phyloP scores from a whole-genome alignment of 2,797 vertebrate genomes.

The Paratrypauchen microcephalus region DNA sequence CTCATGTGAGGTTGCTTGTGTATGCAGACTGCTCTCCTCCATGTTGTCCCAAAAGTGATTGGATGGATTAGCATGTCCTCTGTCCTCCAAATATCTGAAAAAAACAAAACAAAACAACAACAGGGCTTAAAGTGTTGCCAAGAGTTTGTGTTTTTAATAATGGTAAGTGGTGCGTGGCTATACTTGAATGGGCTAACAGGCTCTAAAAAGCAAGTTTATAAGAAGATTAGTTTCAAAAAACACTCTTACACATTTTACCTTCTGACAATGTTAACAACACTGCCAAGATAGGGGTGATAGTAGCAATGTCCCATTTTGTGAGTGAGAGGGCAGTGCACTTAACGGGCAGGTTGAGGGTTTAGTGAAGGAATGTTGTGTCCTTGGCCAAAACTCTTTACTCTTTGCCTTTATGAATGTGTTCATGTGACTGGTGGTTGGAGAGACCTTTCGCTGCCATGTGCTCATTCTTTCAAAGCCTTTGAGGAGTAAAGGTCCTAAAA shows the following conservation, averaged over 20 bases:
- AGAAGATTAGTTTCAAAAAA: neutral
- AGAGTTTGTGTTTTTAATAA: slow-evolving; percentile 41
- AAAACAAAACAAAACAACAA: no score
- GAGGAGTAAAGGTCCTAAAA: no score
- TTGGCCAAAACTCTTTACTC: neutral
- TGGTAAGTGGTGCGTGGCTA: slow-evolving; percentile 8
- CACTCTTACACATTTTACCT: neutral
- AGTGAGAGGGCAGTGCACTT: neutral
- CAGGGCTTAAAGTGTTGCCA: slow-evolving; percentile 46
- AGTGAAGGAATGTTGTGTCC: neutral
- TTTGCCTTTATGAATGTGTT: neutral
- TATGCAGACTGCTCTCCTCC: slow-evolving; percentile 31
- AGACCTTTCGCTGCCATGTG: neutral
- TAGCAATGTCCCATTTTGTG: neutral
- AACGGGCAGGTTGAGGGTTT: neutral
- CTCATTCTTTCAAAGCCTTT: neutral
- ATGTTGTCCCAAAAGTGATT: slow-evolving; percentile 67
- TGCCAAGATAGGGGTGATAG: neutral
- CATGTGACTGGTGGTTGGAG: neutral
- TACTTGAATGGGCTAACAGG: neutral
- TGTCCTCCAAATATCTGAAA: slow-evolving; percentile 35
- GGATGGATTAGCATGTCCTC: slow-evolving; percentile 57
- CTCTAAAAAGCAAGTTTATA: neutral
- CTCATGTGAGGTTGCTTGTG: neutral
- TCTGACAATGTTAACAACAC: neutral